These are phyloP conservation scores for Osedax fenrisi DNA, from an alignment of 2,888 invertebrate genomes.

Conservation along the genomic window DNA sequence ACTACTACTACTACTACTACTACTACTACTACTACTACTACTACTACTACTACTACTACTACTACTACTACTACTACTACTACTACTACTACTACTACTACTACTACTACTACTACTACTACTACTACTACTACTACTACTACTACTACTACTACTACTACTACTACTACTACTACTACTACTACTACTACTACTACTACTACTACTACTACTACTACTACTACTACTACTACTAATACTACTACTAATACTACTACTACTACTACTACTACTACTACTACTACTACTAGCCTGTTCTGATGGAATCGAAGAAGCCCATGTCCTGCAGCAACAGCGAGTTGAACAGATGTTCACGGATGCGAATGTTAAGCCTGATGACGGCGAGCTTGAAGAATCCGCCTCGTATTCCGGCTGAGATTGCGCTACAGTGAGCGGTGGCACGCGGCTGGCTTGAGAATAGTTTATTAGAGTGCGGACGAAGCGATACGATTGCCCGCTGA, in stretches of 20 bases:
- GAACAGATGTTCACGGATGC: slow-evolving; percentile 46
- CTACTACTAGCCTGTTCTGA: slow-evolving; percentile 42
- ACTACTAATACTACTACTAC: no score
- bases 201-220: background rate
- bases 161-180: background rate
- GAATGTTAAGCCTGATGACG: slow-evolving; percentile 45
- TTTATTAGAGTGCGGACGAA: no score
- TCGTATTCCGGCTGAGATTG: slow-evolving; percentile 46
- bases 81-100: background rate
- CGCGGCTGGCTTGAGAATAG: no score
- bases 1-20: background rate
- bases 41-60: background rate
- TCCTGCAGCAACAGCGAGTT: slow-evolving; percentile 46
- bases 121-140: background rate
- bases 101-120: background rate
- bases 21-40: background rate
- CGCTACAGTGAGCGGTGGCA: slow-evolving; percentile 38
- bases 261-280: background rate
- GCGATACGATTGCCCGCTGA: no score
- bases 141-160: background rate
- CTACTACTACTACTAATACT: slow-evolving; percentile 2
- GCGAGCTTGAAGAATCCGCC: slow-evolving; percentile 48
- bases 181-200: background rate
- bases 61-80: background rate
- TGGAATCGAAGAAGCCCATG: slow-evolving; percentile 49